Base-by-base conservation (phyloP, 2,797 vertebrate genomes). In the Pempheris klunzingeri region DNA sequence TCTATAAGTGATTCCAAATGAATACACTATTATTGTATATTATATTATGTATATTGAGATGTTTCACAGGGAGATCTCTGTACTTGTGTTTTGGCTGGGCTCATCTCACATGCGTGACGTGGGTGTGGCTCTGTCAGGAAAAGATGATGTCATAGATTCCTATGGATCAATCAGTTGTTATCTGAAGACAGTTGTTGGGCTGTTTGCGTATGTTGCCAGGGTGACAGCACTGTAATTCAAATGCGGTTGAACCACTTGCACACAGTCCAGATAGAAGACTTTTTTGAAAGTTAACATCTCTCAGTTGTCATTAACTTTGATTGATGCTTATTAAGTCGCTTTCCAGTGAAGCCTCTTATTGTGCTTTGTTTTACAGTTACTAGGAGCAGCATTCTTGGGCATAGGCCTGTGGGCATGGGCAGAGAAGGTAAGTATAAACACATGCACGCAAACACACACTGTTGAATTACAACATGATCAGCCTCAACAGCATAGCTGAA, bases 351-450 rank as follows among this genome's bases (percentile, higher is more conserved):
- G 14, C 36, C 43, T 76, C 71, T 10, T 83, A 62, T 87, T 92
- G 26, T 87, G 60, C 81, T 92, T 90, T 95, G 72, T 91, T 83
- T 94, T 93, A 60, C 94, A 98, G 97, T 95, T 98, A 90, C 93
- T 98, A 71, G 97, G 97, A 87, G 96, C 97, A 36, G 90, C 97
- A 87, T 97, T 98, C 93, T 93, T 98, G 83, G 95, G 88, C 71
- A 95, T 98, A 5, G 97, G 96, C 87, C 93, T 98, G 88, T 98
- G 97, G 97, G 97, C 97, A 93, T 98, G 97, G 97, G 96, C 96
- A 73, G 97, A 98, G 90, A 98, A 98, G 97, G 97, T 96, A 95
- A 94, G 94, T 83, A 76, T 82, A 81, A 88, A 90, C 87, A 86
- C 46, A 70, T 60, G 55, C 63, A 83, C 26, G 63, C 59, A 77